Evolutionary conservation across 1,140 invertebrate species (phyloP), one percentile per base, ranked within the genome.

Genomic region (Vanessa tameamea): DNA sequence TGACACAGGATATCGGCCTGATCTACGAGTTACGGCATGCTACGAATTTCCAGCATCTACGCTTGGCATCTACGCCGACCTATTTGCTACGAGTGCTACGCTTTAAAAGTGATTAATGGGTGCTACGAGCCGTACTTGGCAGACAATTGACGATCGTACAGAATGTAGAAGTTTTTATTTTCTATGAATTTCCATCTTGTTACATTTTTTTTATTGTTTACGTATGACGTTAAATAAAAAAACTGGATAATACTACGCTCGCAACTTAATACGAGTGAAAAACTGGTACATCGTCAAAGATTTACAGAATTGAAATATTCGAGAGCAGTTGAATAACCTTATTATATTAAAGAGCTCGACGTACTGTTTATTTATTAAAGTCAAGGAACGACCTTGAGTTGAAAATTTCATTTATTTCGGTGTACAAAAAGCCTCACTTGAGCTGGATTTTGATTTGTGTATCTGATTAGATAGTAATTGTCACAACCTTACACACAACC

Each of bases 1-100:
- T 9, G 6, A 31, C 26, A 31, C 6, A 31, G 47, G 57, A n/a
- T 51, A 61, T 47, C n/a, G 59, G 31, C 16, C 23, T 61, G 68
- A 69, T 69, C 47, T 55, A 69, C 68, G 68, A 69, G 68, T 57
- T 70, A 63, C 68, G 47, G 15, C 16, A 57, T 51, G 57, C 68
- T 70, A 70, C 68, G 68, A 26, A 51, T 61, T 48, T 7, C 47
- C 59, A 61, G 14, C 57, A 15, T 57, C 68, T 70, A 70, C 68
- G 53, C 68, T 70, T 63, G 23, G 68, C 57, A 15, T 43, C 57
- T 70, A 70, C 68, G 47, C 53, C 31, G 53, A 63, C 57, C 57
- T 61, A 61, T 61, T 63, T 63, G 57, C 68, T 70, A 70, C 59
- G 57, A 12, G 13, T 16, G 16, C 59, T 70, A 47, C 59, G 47